These are phyloP conservation scores for Cettia cetti DNA, from an alignment of 2,113 vertebrate genomes.

Conservation along the genomic window DNA sequence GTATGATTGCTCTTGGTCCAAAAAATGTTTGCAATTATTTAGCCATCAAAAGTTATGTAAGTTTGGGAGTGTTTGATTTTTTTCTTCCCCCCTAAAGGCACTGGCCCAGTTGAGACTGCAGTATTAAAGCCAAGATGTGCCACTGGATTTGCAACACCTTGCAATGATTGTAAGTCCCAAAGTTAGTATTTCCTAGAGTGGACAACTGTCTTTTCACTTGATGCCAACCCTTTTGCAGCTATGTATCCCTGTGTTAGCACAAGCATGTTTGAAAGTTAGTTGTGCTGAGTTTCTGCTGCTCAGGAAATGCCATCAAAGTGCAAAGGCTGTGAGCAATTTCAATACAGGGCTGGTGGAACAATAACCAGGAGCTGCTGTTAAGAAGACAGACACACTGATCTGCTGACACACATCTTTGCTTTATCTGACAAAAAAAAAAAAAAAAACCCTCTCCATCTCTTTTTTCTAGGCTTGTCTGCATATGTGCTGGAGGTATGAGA, in stretches of 20 bases:
- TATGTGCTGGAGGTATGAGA: not conserved
- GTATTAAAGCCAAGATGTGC: not conserved
- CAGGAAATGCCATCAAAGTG: not conserved
- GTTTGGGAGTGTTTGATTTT: not conserved
- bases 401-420: not conserved
- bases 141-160: not conserved
- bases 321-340: not conserved
- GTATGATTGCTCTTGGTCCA: not conserved
- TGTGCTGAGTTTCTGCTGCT: not conserved
- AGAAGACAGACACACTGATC: not conserved
- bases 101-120: not conserved
- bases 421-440: not conserved
- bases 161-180: not conserved
- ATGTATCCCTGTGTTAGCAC: rapidly evolving
- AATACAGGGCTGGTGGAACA: not conserved
- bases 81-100: not conserved
- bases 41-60: not conserved
- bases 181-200: not conserved
- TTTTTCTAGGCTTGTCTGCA: not conserved
- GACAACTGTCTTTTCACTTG: not conserved
- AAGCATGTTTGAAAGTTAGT: not conserved
- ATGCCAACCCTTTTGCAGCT: not conserved
- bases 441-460: not conserved
- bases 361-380: not conserved
- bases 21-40: not conserved